Percentiles rank a stretch among this genome's conserved stretches.
Conservation (phyloP, 2,888 invertebrate genomes). For the Cephonodes hylas region DNA sequence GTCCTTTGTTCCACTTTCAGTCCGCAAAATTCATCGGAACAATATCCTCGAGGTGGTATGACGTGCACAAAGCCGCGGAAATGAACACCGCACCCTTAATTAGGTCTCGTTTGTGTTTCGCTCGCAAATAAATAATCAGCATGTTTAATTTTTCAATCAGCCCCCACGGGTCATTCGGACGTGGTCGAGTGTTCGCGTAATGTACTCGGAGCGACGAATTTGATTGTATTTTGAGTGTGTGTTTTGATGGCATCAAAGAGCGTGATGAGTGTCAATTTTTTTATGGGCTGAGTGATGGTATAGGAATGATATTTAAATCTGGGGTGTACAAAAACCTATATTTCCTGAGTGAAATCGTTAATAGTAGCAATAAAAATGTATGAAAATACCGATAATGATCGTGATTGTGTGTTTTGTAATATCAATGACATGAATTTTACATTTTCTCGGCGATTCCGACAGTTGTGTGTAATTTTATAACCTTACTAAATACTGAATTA, state of each 20-base stretch:
- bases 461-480: too few relatives aligned
- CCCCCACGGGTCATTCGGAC: neutral
- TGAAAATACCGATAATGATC: too few relatives aligned
- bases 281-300: too few relatives aligned
- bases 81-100: conserved; percentile 32
- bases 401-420: too few relatives aligned
- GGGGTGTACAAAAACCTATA: too few relatives aligned
- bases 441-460: too few relatives aligned
- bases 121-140: conserved; percentile 20
- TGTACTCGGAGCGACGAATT: neutral
- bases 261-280: neutral
- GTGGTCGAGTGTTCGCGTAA: conserved; percentile 9
- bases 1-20: neutral
- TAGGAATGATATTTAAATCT: too few relatives aligned
- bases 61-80: conserved; percentile 39
- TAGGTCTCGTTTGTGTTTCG: conserved; percentile 24
- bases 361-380: too few relatives aligned
- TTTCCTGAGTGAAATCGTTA: too few relatives aligned
- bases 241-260: neutral
- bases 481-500: too few relatives aligned
- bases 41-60: conserved; percentile 29
- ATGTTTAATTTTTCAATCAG: conserved; percentile 12
- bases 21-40: conserved; percentile 20
- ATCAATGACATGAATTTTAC: too few relatives aligned
- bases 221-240: neutral